Evolutionary conservation across 2,113 vertebrate species (phyloP).

Genomic region (Chamaea fasciata): DNA sequence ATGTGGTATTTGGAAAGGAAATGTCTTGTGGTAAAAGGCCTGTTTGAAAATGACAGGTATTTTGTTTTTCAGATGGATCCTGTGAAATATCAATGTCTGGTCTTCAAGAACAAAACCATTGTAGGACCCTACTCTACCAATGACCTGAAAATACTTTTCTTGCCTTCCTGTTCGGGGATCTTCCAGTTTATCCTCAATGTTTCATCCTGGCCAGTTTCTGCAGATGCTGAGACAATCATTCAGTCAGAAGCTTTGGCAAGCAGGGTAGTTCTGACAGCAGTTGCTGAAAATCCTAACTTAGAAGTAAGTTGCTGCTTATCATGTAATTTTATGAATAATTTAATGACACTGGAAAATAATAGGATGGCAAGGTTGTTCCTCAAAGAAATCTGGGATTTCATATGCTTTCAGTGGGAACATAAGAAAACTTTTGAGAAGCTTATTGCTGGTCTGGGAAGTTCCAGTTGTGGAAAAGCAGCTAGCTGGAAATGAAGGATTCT

Average conservation of each 20-base stretch:
- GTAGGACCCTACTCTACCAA: conserved; percentile 86
- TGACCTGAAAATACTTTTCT: conserved; percentile 89
- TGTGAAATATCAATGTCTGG: conserved; percentile 84
- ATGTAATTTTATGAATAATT: not conserved
- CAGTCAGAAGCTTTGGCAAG: conserved; percentile 84
- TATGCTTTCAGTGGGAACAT: not conserved
- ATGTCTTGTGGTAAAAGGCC: not conserved
- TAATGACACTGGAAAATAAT: not conserved
- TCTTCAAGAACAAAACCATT: conserved; percentile 92
- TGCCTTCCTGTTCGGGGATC: conserved; percentile 83
- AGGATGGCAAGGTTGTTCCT: not conserved
- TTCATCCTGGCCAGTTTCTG: conserved; percentile 88
- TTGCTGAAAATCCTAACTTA: conserved; percentile 86
- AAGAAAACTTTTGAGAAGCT: not conserved
- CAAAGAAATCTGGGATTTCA: not conserved
- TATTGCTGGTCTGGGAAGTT: not conserved
- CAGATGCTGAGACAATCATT: conserved; percentile 75
- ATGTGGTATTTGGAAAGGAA: not conserved
- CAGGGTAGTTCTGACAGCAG: conserved; percentile 83
- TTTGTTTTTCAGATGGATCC: conserved; percentile 78
- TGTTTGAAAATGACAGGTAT: not conserved
- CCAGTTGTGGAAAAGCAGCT: not conserved
- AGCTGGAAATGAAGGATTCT: not conserved
- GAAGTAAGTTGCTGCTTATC: conserved; percentile 74
- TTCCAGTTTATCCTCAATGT: conserved; percentile 88